Base-by-base conservation (phyloP, 2,888 invertebrate species). In the Mimumesa dahlbomi region DNA sequence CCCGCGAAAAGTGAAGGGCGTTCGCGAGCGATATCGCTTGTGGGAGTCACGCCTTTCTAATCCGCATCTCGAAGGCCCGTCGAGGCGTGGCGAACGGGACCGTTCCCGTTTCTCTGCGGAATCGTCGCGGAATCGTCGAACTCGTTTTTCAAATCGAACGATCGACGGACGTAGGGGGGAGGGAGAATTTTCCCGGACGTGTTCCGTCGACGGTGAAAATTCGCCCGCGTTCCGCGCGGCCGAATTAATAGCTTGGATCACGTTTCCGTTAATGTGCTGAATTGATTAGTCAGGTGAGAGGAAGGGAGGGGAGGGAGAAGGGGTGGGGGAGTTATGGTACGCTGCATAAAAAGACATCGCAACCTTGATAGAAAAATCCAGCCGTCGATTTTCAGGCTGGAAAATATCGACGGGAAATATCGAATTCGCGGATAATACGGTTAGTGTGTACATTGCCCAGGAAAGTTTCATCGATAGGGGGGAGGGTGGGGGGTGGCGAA, bases 41-140 rank as follows among this genome's bases (percentile, higher is more conserved):
- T 65, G 62, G 68, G 66, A 73, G 69, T 76, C 76, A 77, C 73
- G 83, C 85, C 85, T 86, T 86, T 85, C 85, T 83, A 85, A 85
- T 84, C 50, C 45, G 57, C 77, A 81, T 78, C 76, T 75, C n/a
- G n/a, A 66, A 34, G 54, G 59, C 54, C 75, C 67, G 54, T 43
- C 67, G 76, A 79, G 73, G 58, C 70, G 77, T 69, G 75, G 68
- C 57, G 4, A 3, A 21, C 14, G 6, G 29, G 16, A 54, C 50
- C 68, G 64, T 52, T 62, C 48, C 58, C 59, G 64, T 71, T 77
- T 73, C 70, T 43, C 64, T 50, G 19, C 31, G 57, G 49, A n/a
- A n/a, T 43, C 53, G 18, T 6, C 36, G 18, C 5, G 25, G 25
- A 46, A 14, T 50, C 57, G 14, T 45, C 40, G 59, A 53, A 59